Evolutionary conservation across 2,113 vertebrate genomes (phyloP).

Genomic region (Laticauda laticaudata): DNA sequence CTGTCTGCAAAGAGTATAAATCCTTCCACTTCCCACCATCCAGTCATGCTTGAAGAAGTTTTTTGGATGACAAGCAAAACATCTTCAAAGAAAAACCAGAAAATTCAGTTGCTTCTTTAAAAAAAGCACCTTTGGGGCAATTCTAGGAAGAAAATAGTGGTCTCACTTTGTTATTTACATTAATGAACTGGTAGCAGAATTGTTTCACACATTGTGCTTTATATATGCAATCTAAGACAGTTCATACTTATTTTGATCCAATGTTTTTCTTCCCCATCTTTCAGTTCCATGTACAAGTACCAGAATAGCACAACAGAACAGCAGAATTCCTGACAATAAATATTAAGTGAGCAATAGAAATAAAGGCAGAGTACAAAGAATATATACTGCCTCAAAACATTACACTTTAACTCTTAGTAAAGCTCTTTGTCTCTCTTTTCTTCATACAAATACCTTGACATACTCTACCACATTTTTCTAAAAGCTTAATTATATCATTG

Average conservation of each 20-base stretch:
- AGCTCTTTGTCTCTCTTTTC: background rate
- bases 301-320: background rate
- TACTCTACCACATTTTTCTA: too few relatives aligned
- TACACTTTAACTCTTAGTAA: background rate
- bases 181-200: conserved; percentile 12
- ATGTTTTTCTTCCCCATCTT: background rate
- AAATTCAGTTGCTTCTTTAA: too few relatives aligned
- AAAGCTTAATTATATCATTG: too few relatives aligned
- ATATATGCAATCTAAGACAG: too few relatives aligned
- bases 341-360: background rate
- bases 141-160: conserved; percentile 28
- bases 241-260: too few relatives aligned
- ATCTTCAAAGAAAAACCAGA: too few relatives aligned
- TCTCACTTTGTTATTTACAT: conserved; percentile 47
- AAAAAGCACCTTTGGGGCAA: background rate
- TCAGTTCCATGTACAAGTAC: background rate
- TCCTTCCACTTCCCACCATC: too few relatives aligned
- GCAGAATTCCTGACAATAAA: background rate
- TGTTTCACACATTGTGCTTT: too few relatives aligned
- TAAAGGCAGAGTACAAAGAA: background rate
- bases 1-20: too few relatives aligned
- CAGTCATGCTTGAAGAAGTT: too few relatives aligned
- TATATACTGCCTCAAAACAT: background rate
- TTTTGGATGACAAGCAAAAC: too few relatives aligned
- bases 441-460: too few relatives aligned